Evolutionary conservation across 2,888 invertebrate genomes (phyloP).

Genomic region (Minunthozetes semirufus): DNA sequence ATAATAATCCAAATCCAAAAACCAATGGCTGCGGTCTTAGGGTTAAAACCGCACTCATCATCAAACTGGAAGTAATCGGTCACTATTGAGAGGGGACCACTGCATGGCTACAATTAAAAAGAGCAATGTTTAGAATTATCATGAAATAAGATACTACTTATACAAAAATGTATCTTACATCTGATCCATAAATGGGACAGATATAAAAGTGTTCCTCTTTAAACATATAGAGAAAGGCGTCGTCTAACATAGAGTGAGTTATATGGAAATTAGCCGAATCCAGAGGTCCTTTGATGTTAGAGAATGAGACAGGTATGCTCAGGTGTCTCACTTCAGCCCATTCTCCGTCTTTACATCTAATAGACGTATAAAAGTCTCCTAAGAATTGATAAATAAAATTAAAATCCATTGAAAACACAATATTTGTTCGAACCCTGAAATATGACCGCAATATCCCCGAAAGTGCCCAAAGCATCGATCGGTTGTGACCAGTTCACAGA

Average conservation of each 20-base stretch:
- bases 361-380: slow-evolving; percentile 25
- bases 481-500: slow-evolving; percentile 25
- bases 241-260: neutral
- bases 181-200: slow-evolving; percentile 22
- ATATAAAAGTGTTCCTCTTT: neutral
- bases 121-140: no score
- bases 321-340: slow-evolving; percentile 30
- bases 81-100: slow-evolving; percentile 27
- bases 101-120: no score
- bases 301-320: slow-evolving; percentile 5
- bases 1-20: neutral
- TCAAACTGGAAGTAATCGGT: slow-evolving; percentile 27
- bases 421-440: slow-evolving; percentile 25
- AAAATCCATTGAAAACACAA: neutral
- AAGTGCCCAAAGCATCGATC: slow-evolving; percentile 25
- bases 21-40: no score
- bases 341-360: slow-evolving; percentile 19
- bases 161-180: no score
- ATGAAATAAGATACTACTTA: no score
- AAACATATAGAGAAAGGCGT: slow-evolving; percentile 29
- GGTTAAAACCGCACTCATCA: neutral
- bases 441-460: slow-evolving; percentile 22
- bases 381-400: neutral
- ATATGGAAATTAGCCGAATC: slow-evolving; percentile 29
- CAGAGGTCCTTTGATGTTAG: neutral